Conservation (phyloP, 2,113 vertebrate species). For the Enhydra lutris region DNA sequence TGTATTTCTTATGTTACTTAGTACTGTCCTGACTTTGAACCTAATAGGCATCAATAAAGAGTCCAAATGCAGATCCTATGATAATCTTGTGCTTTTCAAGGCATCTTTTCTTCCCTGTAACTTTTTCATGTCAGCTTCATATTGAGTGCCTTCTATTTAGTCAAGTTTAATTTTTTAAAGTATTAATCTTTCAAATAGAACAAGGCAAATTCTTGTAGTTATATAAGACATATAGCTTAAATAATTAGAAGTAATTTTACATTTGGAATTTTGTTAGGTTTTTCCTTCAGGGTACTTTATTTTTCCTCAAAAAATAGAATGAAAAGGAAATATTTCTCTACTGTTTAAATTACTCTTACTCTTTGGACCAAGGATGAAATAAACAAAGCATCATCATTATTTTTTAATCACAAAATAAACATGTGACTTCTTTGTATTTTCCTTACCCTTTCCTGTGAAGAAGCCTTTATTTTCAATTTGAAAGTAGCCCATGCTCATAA, state of each 20-base stretch:
- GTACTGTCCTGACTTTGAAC: background rate
- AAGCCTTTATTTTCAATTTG: slow-evolving; percentile 53
- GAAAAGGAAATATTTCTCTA: background rate
- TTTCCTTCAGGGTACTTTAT: background rate
- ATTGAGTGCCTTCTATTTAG: slow-evolving; percentile 5
- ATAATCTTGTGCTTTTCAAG: background rate
- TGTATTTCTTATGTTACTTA: background rate
- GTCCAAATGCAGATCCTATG: background rate
- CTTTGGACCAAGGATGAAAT: background rate
- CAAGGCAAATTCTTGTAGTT: slow-evolving; percentile 13
- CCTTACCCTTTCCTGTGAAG: slow-evolving; percentile 41
- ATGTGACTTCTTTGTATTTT: background rate
- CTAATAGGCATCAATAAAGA: background rate
- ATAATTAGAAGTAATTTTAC: slow-evolving; percentile 7
- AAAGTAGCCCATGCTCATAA: slow-evolving; percentile 5
- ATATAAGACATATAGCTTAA: slow-evolving; percentile 6
- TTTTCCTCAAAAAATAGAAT: slow-evolving; percentile 26
- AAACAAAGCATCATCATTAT: background rate
- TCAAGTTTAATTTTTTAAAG: slow-evolving; percentile 12
- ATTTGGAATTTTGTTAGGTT: slow-evolving; percentile 20
- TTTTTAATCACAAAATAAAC: background rate
- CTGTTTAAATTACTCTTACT: background rate
- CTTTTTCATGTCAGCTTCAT: background rate
- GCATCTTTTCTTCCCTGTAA: background rate
- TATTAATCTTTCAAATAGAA: slow-evolving; percentile 7